Evolutionary conservation across 2,113 vertebrate genomes (phyloP), one percentile per base, ranked within the genome.

Genomic region (Toxotes chatareus): DNA sequence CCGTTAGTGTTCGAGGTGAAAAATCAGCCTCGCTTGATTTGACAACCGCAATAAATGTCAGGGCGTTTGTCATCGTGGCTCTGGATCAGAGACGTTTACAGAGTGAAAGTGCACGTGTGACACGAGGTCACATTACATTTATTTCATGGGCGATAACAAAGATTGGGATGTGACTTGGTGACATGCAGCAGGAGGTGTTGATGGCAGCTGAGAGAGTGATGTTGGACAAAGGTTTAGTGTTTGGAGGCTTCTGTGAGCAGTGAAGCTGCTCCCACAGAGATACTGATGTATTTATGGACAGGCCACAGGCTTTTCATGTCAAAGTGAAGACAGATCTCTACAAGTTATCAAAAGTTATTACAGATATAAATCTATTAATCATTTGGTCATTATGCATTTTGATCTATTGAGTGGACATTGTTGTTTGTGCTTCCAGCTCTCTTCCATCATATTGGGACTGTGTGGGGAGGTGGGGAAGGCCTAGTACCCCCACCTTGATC

Each of bases 401-500:
- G 0, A n/a, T 23, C 56, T 1, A 69, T 49, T 82, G 2, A 51
- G 5, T 4, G 1, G 4, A 27, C 10, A 2, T 34, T 19, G 36
- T 73, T 74, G 16, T 42, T 31, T 47, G 1, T 46, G 53, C 75
- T 12, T 38, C 6, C 76, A 90, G 86, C 66, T 83, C 44, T 40
- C 32, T 42, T 62, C 56, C 27, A 64, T 82, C 73, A 73, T 51
- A 73, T 16, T 90, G 79, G 80, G 61, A 84, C 70, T 8, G 75
- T 47, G 32, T 49, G 12, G 74, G 84, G 61, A 63, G 64, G 82
- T 85, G 89, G 88, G 90, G 86, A 78, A 86, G 86, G 88, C 86
- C 85, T 47, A 77, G 69, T 60, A 76, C 80, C 76, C 78, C 78
- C 77, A 31, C 63, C 72, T 40, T 57, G 42, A 77, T 36, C 73